phyloP scores from a whole-genome alignment of 2,888 invertebrate genomes.

The Ischnus inquisitorius region DNA sequence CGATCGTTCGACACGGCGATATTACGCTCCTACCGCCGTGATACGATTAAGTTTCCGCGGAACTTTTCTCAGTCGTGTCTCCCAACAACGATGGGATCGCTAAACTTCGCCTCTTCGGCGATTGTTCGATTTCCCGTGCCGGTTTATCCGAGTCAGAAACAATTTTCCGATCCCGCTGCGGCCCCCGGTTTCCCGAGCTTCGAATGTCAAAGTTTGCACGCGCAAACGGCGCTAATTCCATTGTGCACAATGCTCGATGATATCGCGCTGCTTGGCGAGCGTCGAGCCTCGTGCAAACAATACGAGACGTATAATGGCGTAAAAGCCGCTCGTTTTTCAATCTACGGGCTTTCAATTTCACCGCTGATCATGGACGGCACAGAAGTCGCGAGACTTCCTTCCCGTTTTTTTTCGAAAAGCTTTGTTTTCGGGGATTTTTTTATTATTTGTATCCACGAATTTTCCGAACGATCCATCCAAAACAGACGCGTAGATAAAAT shows the following conservation, averaged over 20 bases:
- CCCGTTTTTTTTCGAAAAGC: constrained; percentile 32
- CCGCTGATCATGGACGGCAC: constrained; percentile 31
- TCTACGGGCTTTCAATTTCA: constrained; percentile 40
- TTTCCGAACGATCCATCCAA: too few species aligned
- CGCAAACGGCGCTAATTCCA: constrained; percentile 50
- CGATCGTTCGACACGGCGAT: too few species aligned
- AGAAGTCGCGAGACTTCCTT: constrained; percentile 15
- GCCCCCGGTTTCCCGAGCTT: background rate
- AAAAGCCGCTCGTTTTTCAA: constrained; percentile 2
- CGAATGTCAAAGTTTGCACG: constrained; percentile 61
- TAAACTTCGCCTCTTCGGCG: background rate
- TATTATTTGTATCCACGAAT: too few species aligned
- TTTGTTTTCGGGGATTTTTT: too few species aligned
- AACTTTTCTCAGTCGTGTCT: background rate
- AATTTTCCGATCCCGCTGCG: background rate
- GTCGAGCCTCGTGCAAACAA: constrained; percentile 41
- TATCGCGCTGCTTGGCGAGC: constrained; percentile 6
- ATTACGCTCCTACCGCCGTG: too few species aligned
- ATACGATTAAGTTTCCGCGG: background rate
- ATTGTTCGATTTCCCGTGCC: constrained; percentile 14
- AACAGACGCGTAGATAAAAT: too few species aligned
- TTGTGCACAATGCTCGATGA: constrained; percentile 43
- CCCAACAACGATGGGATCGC: background rate
- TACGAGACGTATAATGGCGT: background rate
- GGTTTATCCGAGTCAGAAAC: background rate